A percentile compares a stretch with the other conserved stretches of the same genome.
These are phyloP conservation scores for Lepidochrysops patricia DNA, from an alignment of 2,888 invertebrate species.

Conservation along the genomic window DNA sequence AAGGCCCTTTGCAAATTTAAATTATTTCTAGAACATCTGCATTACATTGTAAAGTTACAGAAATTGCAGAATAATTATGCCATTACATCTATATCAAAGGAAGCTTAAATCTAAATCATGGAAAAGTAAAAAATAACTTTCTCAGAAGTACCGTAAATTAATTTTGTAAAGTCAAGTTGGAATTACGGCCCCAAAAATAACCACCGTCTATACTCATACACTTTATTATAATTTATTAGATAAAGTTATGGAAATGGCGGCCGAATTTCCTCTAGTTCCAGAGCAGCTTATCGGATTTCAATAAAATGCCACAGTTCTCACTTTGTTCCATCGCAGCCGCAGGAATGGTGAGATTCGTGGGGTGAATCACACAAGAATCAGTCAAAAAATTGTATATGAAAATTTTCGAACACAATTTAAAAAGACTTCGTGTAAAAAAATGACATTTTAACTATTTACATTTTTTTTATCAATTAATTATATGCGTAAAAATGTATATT, in stretches of 20 bases:
- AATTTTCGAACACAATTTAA: no score
- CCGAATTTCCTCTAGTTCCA: conserved; percentile 17
- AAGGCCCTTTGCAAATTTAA: no score
- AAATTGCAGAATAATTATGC: no score
- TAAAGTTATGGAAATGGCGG: conserved; percentile 13
- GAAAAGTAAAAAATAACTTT: background rate
- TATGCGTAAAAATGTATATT: no score
- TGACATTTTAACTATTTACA: no score
- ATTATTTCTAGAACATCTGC: no score
- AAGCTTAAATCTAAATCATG: background rate
- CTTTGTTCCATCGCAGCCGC: conserved; percentile 22
- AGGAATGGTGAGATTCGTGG: background rate
- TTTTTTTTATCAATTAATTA: no score
- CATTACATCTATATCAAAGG: no score
- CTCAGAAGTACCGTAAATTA: background rate
- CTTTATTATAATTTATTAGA: conserved; percentile 12
- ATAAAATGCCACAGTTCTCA: conserved; percentile 21
- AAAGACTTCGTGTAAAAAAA: no score
- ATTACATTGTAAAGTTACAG: no score
- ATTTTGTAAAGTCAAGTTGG: background rate
- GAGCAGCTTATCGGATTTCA: conserved; percentile 20
- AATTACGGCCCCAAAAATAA: background rate
- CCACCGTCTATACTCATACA: conserved; percentile 4
- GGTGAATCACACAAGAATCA: background rate
- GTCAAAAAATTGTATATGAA: background rate